phyloP scores from a whole-genome alignment of 53 echinoderm and acorn worm genomes.

The Holothuria scabra region DNA sequence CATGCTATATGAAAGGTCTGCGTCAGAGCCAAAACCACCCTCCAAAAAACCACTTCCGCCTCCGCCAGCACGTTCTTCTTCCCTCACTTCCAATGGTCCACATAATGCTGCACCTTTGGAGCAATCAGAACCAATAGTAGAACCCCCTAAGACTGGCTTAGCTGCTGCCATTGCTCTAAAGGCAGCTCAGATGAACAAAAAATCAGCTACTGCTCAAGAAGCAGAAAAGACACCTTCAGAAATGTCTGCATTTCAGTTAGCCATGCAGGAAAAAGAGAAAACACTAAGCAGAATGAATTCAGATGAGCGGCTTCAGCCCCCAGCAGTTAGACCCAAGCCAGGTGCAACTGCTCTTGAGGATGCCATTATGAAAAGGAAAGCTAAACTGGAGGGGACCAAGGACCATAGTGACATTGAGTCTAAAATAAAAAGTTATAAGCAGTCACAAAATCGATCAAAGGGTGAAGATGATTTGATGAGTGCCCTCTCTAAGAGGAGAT shows the following conservation, averaged over 20 bases:
- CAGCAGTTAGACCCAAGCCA: neutral
- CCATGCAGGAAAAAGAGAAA: constrained; percentile 78
- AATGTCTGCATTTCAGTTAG: constrained; percentile 78
- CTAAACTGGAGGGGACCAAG: constrained; percentile 64
- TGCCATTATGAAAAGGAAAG: constrained; percentile 76
- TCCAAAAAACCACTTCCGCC: constrained; percentile 33
- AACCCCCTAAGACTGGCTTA: constrained; percentile 56
- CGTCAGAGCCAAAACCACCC: constrained; percentile 47
- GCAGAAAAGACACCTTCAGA: neutral
- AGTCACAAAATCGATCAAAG: constrained; percentile 42
- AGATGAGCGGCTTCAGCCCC: neutral
- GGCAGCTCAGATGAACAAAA: constrained; percentile 69
- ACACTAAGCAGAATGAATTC: constrained; percentile 24
- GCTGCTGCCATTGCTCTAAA: constrained; percentile 81
- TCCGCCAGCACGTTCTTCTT: constrained; percentile 32
- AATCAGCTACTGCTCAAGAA: neutral
- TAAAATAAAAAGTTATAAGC: constrained; percentile 75
- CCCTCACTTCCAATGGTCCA: constrained; percentile 3
- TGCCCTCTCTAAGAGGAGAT: constrained; percentile 84
- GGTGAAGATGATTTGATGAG: constrained; percentile 75
- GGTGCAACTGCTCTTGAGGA: neutral
- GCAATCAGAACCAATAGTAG: constrained; percentile 12
- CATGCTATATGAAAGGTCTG: constrained; percentile 59
- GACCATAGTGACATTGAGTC: constrained; percentile 71
- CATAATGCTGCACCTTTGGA: neutral